Base-by-base conservation (phyloP, 2,888 invertebrate species). In the Nomada hirtipes region DNA sequence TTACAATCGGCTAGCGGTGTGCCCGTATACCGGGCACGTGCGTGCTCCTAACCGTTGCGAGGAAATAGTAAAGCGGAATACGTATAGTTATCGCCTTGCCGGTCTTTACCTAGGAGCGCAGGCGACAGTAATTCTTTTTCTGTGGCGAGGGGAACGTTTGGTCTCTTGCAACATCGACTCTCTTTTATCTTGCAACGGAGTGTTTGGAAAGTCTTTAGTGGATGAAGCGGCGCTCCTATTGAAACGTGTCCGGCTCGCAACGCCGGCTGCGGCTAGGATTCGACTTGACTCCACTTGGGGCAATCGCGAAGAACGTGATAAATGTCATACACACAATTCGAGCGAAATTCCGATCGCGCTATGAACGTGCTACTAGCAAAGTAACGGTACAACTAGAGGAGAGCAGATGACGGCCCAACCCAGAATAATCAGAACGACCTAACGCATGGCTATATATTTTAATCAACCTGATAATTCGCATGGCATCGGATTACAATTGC, bases 351-450 rank as follows among this genome's bases (percentile, higher is more conserved):
- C 83, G 69, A 86, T 81, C 73, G 78, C 64, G 75, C 23, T 70
- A 87, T 83, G 57, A 79, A 15, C 57, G 69, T 52, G 81, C 71
- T 65, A 59, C 42, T 52, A 89, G 83, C 79, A 55, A 76, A 74
- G 85, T 92, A 92, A 92, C 92, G 92, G 92, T 91, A 65, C 18
- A 91, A 86, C 13, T 26, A 79, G 79, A 82, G 88, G 88, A 87
- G 88, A 86, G 74, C 86, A 90, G 74, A 91, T 88, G 90, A 89
- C 87, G 89, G 86, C 86, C 89, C 88, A 89, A 87, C 90, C 90
- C 86, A 87, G 69, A 15, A 42, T 57, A 44, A 85, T 76, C 88
- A 84, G 88, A 82, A 88, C 86, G 86, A 88, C 72, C 88, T 81
- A 88, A 90, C 88, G 86, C 90, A 86, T 88, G 88, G 84, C 73